Base-by-base conservation (phyloP, 1,140 invertebrate genomes). In the Dufourea novaeangliae region DNA sequence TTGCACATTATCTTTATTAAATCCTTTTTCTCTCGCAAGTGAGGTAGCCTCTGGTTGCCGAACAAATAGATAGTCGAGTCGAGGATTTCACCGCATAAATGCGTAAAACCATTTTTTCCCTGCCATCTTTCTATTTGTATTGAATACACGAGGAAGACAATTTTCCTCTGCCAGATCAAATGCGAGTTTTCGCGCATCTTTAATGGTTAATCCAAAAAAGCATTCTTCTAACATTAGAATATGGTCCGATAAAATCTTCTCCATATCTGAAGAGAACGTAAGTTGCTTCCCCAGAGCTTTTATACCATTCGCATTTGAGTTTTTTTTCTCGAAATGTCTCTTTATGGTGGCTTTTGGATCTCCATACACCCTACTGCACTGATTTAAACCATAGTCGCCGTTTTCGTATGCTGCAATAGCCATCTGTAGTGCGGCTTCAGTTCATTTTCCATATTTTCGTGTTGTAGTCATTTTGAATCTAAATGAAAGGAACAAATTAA, bases 161-260 rank as follows among this genome's bases (percentile, higher is more conserved):
- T 86, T 54, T 59, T 73, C 86, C 80, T 87, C 83, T n/a, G 85
- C 84, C 17, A 88, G 72, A 50, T 90, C 37, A 82, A 85, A 89
- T 63, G 84, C 86, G 17, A 88, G 68, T 56, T 78, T 78, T 61
- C 81, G 46, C 27, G 85, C 63, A 50, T 68, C 70, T 61, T 57
- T 41, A 39, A 54, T 68, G 27, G 78, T 76, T 32, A 84, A 52
- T 17, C 66, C 78, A 81, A 72, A 86, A 34, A 80, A 56, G 8
- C 25, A 34, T 27, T 72, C 46, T 57, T 73, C 62, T 50, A 76
- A 56, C 2, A 6, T 27, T n/a, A 83, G 46, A 27, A 82, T 79
- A 41, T 78, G 69, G n/a, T 63, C 17, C 1, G 52, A 50, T 56
- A 44, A 1, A 57, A 17, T n/a, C n/a, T n/a, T 57, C 17, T 57